Base-by-base conservation (phyloP, 2,113 vertebrate species). In the Dasyurus viverrinus region DNA sequence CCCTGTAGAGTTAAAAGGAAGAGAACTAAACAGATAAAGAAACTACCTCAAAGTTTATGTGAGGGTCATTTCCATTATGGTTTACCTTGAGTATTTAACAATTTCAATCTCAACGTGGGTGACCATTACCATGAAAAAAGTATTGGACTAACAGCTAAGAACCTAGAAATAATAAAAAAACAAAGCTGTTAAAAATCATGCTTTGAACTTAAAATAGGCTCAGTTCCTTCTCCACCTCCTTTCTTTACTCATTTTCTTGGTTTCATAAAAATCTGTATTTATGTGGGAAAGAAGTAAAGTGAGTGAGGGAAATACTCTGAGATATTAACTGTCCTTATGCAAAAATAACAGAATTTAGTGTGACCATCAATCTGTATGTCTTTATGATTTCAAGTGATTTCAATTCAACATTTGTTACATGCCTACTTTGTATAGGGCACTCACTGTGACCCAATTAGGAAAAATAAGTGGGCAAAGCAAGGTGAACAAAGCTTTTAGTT, bases 1-100 rank as follows among this genome's bases (percentile, higher is more conserved):
- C 0, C 27, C 2, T 22, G 24, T 42, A 47, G 30, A 68, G 90
- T 25, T 52, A 7, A 46, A 76, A 76, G 27, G 19, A 11, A 36
- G 27, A 48, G 24, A 90, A 89, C 42, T 25, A 50, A 46, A 2
- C 1, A 52, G 22, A 8, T 27, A 54, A 89, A 26, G 25, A 89
- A 8, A 90, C 3, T 89, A 48, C 42, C 90, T 54, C 46, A 91
- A 48, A 89, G 30, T 1, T 30, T 22, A 5, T 11, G 19, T 68
- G 47, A 47, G 47, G 4, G 0, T 0, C 23, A n/a, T 30, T 14
- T 36, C 11, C 2, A 14, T 8, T 53, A 42, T 42, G 36, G 1
- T 52, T 76, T 23, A 0, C 12, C 23, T 42, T 42, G n/a, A 42
- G 16, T 84, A 84, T 42, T 84, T 84, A 84, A 84, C 2, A 76